phyloP scores from a whole-genome alignment of 2,888 invertebrate genomes.

The Scaptodrosophila latifasciaeformis region DNA sequence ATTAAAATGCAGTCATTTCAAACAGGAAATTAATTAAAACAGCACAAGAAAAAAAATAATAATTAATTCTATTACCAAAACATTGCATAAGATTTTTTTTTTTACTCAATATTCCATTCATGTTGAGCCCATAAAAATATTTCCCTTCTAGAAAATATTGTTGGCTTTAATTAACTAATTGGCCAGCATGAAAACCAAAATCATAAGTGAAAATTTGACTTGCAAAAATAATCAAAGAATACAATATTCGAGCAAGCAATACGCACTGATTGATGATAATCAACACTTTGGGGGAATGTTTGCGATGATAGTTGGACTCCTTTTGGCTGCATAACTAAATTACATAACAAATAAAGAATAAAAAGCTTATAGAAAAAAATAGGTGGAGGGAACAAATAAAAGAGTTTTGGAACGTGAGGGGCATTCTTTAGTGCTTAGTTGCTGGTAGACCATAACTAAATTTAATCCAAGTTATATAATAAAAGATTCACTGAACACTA shows the following conservation, averaged over 20 bases:
- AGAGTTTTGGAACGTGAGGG: slow-evolving; percentile 37
- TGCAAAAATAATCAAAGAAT: neutral
- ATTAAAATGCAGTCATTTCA: neutral
- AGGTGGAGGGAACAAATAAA: too few relatives aligned
- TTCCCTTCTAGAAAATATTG: too few relatives aligned
- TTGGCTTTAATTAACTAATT: slow-evolving; percentile 61
- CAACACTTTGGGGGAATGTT: slow-evolving; percentile 24
- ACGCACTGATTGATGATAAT: slow-evolving; percentile 60
- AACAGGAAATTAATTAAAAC: too few relatives aligned
- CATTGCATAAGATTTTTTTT: too few relatives aligned
- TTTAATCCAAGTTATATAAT: slow-evolving; percentile 53
- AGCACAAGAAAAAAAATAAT: too few relatives aligned
- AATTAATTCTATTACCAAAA: too few relatives aligned
- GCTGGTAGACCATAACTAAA: slow-evolving; percentile 9
- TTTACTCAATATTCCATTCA: too few relatives aligned
- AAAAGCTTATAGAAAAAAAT: neutral
- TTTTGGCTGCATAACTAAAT: slow-evolving; percentile 47
- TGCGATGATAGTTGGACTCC: neutral
- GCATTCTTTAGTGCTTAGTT: slow-evolving; percentile 32
- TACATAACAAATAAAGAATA: slow-evolving; percentile 32
- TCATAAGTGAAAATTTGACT: slow-evolving; percentile 13
- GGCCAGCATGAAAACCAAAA: slow-evolving; percentile 14
- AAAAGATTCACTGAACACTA: slow-evolving; percentile 46
- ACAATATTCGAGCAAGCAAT: too few relatives aligned
- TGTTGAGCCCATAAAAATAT: too few relatives aligned